phyloP scores from a whole-genome alignment of 2,888 invertebrate species.

The Cheilosia vernalis region DNA sequence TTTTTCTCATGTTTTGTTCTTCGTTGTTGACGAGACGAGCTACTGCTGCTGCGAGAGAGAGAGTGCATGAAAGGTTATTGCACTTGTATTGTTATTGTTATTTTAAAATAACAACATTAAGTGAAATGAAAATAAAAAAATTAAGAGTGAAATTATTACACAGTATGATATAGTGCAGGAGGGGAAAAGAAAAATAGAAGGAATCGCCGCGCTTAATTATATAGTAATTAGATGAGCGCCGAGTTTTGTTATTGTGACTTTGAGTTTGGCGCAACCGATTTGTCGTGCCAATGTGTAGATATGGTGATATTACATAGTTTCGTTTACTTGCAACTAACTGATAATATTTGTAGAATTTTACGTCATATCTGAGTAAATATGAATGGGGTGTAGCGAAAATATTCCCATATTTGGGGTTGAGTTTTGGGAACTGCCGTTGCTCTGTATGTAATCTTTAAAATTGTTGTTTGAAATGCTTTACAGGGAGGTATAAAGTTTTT shows the following conservation, averaged over 20 bases:
- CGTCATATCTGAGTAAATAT: not conserved
- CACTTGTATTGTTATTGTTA: conserved; percentile 72
- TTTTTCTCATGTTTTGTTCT: conserved; percentile 1
- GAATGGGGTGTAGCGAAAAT: not conserved
- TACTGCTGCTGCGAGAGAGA: conserved; percentile 19
- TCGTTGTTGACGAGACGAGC: conserved; percentile 9
- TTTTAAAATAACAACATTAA: conserved; percentile 59
- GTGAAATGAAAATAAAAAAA: conserved; percentile 43
- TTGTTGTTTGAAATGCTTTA: too few relatives aligned
- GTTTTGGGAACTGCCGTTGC: not conserved
- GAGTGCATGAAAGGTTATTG: conserved; percentile 70
- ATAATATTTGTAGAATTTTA: not conserved
- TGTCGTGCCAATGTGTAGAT: not conserved
- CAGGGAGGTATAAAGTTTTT: too few relatives aligned
- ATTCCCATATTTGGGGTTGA: not conserved
- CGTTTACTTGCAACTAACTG: not conserved
- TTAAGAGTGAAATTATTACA: conserved; percentile 32
- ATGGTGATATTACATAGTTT: conserved; percentile 2
- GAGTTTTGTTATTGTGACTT: not conserved
- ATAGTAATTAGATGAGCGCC: not conserved
- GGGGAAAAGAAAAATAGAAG: not conserved
- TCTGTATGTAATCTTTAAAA: not conserved
- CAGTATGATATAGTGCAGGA: not conserved
- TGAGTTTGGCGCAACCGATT: not conserved
- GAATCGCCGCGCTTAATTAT: not conserved